Conservation (phyloP, 2,113 vertebrate genomes). For the Ceyx melanurus region DNA sequence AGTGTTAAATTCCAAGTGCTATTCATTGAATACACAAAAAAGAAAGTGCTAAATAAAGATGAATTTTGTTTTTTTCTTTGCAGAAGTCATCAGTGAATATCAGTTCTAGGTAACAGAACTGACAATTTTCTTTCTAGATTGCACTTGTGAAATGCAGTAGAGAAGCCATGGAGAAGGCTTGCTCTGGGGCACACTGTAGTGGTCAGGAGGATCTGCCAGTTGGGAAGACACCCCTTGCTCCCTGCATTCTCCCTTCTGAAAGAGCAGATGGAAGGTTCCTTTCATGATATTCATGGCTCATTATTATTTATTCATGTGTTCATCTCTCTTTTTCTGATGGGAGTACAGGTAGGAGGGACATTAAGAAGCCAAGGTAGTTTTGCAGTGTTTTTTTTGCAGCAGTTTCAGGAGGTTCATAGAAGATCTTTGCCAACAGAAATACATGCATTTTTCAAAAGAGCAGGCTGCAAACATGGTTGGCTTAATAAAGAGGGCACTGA, state of each 20-base stretch:
- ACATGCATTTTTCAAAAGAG: constrained; percentile 15
- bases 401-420: constrained; percentile 59
- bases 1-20: constrained; percentile 46
- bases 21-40: constrained; percentile 34
- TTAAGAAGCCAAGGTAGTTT: constrained; percentile 58
- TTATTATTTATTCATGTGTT: constrained; percentile 64
- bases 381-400: not conserved
- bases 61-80: not conserved
- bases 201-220: not conserved
- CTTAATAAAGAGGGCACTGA: constrained; percentile 22
- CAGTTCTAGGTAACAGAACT: not conserved
- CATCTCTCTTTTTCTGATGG: constrained; percentile 51
- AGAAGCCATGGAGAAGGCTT: not conserved
- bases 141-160: not conserved
- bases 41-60: constrained; percentile 28
- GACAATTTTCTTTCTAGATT: not conserved
- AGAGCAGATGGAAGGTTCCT: constrained; percentile 57
- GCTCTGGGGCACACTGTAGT: not conserved
- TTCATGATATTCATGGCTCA: not conserved
- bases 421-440: constrained; percentile 38
- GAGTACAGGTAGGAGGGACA: constrained; percentile 48
- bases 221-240: not conserved
- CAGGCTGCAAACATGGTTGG: not conserved
- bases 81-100: not conserved
- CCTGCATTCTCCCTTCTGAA: constrained; percentile 11